Conservation (phyloP, 2,797 vertebrate genomes). For the Etheostoma nigrum region DNA sequence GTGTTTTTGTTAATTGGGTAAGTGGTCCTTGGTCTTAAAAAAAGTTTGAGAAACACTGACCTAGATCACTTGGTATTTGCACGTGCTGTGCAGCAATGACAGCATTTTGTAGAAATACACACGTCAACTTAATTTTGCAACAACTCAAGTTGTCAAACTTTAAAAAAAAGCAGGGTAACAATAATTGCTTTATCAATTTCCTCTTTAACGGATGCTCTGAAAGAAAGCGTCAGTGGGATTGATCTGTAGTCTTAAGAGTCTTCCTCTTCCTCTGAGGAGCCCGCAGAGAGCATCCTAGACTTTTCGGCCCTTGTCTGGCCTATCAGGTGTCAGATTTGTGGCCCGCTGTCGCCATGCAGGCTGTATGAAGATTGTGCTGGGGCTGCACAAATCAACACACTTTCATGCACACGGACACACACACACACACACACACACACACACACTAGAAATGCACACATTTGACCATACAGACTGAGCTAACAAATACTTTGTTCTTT, state of each 20-base stretch:
- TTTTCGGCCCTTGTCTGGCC: slow-evolving; percentile 64
- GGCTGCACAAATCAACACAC: slow-evolving; percentile 70
- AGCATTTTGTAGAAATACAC: neutral
- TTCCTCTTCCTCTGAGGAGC: slow-evolving; percentile 44
- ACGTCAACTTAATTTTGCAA: slow-evolving; percentile 4
- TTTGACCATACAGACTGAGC: slow-evolving; percentile 9
- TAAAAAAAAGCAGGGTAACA: neutral
- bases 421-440: slow-evolving; percentile 1
- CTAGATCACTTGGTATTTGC: neutral
- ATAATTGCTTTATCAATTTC: slow-evolving; percentile 61
- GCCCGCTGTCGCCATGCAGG: slow-evolving; percentile 84
- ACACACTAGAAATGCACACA: slow-evolving; percentile 3
- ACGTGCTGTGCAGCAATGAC: neutral
- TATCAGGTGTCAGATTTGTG: slow-evolving; percentile 84
- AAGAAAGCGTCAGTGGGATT: slow-evolving; percentile 57
- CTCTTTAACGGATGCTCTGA: slow-evolving; percentile 53
- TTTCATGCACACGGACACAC: slow-evolving; percentile 15
- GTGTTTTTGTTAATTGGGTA: too few relatives aligned
- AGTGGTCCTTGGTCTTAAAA: too few relatives aligned
- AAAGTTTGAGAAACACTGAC: too few relatives aligned
- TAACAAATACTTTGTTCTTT: slow-evolving; percentile 9
- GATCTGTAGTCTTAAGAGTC: slow-evolving; percentile 58
- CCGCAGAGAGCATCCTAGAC: slow-evolving; percentile 72
- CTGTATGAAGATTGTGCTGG: slow-evolving; percentile 75
- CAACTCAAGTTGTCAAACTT: slow-evolving; percentile 18